Evolutionary conservation across 2,113 vertebrate genomes (phyloP).

Genomic region (Alligator mississippiensis): DNA sequence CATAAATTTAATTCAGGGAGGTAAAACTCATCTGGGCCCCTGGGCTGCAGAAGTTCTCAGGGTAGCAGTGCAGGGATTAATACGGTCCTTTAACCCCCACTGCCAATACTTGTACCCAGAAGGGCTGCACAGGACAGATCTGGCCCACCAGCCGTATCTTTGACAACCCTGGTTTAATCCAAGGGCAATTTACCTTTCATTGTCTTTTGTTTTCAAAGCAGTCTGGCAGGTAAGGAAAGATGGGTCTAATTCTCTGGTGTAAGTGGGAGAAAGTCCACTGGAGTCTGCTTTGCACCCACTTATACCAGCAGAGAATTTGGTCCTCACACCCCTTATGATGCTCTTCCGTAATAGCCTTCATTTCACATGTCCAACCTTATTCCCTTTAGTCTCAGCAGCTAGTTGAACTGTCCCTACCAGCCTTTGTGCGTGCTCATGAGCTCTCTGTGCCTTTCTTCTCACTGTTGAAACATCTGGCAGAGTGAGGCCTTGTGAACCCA

Average conservation of each 20-base stretch:
- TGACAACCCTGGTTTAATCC: neutral
- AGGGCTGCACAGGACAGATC: no score
- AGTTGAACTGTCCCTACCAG: neutral
- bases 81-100: no score
- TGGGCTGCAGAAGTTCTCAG: no score
- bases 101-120: no score
- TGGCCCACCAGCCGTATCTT: no score
- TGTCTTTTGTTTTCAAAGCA: neutral
- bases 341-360: neutral
- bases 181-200: neutral
- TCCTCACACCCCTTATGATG: neutral
- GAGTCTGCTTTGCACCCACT: neutral
- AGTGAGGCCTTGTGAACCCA: rapidly evolving
- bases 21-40: no score
- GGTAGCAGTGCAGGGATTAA: no score
- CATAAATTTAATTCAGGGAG: no score
- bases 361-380: neutral
- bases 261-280: neutral
- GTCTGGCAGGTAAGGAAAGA: neutral
- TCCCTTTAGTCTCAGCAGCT: rapidly evolving
- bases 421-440: neutral
- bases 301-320: neutral
- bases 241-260: neutral
- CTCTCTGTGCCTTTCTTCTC: rapidly evolving
- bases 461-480: neutral